A percentile compares a stretch with the other conserved stretches of the same genome.
Evolutionary conservation across 1,140 invertebrate species (phyloP).

Genomic region (Cylas formicarius): DNA sequence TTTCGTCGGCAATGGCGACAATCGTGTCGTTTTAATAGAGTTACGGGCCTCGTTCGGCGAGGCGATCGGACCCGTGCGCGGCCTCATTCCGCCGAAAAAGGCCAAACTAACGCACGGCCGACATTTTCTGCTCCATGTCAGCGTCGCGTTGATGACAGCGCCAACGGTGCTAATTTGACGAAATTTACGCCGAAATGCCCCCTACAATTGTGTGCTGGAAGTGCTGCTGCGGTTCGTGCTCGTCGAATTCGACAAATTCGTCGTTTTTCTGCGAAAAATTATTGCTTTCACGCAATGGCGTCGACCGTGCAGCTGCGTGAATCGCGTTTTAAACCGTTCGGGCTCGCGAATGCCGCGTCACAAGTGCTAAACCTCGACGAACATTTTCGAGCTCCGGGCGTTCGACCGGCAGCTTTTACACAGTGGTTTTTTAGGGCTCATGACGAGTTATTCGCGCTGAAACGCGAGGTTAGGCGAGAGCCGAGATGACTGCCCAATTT

Average conservation of each 20-base stretch:
- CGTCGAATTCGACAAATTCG: too few relatives aligned
- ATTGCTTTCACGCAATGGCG: slow-evolving; percentile 6
- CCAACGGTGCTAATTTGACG: slow-evolving; percentile 62
- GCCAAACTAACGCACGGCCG: background rate
- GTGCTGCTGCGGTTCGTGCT: too few relatives aligned
- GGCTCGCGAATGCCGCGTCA: too few relatives aligned
- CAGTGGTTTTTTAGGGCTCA: background rate
- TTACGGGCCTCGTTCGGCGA: background rate
- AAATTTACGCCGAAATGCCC: slow-evolving; percentile 64
- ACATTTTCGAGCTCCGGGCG: background rate
- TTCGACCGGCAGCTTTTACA: background rate
- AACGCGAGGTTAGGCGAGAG: slow-evolving; percentile 9
- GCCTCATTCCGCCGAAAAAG: background rate
- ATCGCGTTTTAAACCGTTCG: slow-evolving; percentile 19
- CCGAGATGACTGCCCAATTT: slow-evolving; percentile 36
- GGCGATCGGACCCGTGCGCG: background rate
- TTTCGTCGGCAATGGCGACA: background rate
- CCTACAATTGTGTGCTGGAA: too few relatives aligned
- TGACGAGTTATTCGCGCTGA: background rate
- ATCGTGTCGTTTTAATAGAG: background rate
- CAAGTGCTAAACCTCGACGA: slow-evolving; percentile 13
- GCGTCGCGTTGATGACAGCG: slow-evolving; percentile 55
- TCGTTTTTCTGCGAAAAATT: too few relatives aligned
- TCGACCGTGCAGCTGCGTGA: slow-evolving; percentile 18
- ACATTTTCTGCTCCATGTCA: slow-evolving; percentile 40